A percentile compares a stretch with the other conserved stretches of the same genome.
Evolutionary conservation across 2,113 vertebrate genomes (phyloP).

Genomic region (Archocentrus centrarchus): DNA sequence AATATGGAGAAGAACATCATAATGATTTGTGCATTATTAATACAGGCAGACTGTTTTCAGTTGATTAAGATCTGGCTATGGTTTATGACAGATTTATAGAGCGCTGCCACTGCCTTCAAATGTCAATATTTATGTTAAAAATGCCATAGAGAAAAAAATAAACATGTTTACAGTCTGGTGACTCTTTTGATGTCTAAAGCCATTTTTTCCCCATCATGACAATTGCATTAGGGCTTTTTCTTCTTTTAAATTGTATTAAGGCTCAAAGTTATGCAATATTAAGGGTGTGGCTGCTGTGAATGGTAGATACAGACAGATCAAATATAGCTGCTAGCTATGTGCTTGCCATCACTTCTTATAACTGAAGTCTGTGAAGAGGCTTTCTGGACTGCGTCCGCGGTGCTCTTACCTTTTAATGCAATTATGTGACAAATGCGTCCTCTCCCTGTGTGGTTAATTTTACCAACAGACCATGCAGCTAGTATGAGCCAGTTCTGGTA

Average conservation of each 20-base stretch:
- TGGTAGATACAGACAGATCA: background rate
- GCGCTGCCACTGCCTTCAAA: background rate
- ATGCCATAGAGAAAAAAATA: background rate
- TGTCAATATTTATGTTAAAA: conserved; percentile 7
- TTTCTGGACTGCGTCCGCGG: background rate
- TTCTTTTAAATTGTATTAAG: background rate
- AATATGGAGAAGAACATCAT: background rate
- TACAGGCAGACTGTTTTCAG: background rate
- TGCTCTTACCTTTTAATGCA: background rate
- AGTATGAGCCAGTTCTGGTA: background rate
- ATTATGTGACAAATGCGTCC: background rate
- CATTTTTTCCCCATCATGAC: background rate
- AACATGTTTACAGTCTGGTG: background rate
- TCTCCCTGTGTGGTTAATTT: background rate
- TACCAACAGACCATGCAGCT: background rate
- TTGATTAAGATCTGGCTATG: background rate
- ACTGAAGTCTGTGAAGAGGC: background rate
- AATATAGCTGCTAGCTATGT: background rate
- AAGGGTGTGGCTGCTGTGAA: background rate
- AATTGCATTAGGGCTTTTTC: background rate
- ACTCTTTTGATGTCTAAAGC: background rate
- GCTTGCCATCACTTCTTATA: background rate
- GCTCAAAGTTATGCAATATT: background rate
- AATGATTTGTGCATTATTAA: background rate
- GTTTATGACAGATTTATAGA: background rate